Base-by-base conservation (phyloP, 2,113 vertebrate species). In the Tetrax tetrax region DNA sequence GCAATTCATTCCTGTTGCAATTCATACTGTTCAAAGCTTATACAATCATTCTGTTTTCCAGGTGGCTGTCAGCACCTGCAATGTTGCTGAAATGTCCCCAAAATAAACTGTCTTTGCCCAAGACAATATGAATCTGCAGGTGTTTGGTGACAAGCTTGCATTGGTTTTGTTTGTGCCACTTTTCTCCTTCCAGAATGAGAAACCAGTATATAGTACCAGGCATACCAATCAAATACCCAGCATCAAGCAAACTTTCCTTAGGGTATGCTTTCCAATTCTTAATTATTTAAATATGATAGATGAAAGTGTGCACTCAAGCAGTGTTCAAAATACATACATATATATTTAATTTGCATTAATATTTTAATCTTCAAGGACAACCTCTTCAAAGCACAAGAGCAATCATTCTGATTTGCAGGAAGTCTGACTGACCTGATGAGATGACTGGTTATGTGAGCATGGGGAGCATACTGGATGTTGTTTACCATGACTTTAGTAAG, bases 1-100 rank as follows among this genome's bases (percentile, higher is more conserved):
- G 47, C 72, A 69, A 21, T 70, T 88, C 90, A 86, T 96, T 96
- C 92, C 37, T 7, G 1, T 78, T 89, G 83, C 77, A 82, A 78
- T 96, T 92, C 10, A 3, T 96, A 84, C 81, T 4, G 7, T 66
- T 95, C 94, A 92, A 81, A 92, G 51, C 56, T 70, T 25, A 48
- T 83, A 63, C 17, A 56, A 45, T 83, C 64, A 38, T 64, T 80
- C 82, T 54, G 21, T 59, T 81, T 83, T 83, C 88, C 88, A 79
- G 45, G 76, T 91, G 74, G 61, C 86, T 95, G 92, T 89, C 94
- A 89, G 74, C 75, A 86, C 61, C 77, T 79, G 33, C 4, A 2
- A 1, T 38, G 76, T 66, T 92, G 61, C 87, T 84, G 65, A 93
- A 78, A 76, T n/a, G 9, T 80, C 74, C 53, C 66, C 66, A n/a